Base-by-base conservation (phyloP, 2,113 vertebrate species). In the Podarcis raffonei region DNA sequence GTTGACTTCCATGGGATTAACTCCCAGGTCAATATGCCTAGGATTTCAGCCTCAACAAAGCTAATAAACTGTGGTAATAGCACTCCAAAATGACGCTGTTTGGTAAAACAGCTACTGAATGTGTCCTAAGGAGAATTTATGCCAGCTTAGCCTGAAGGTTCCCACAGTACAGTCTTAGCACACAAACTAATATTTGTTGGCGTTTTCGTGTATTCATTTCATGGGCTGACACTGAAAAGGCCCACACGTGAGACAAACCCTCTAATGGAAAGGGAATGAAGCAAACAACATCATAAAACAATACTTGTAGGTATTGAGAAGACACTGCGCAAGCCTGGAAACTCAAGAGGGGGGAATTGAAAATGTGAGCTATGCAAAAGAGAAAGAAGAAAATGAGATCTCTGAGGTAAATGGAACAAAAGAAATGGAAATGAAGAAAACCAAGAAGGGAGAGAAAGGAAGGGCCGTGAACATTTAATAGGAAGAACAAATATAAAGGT, bases 21-120 rank as follows among this genome's bases (percentile, higher is more conserved):
- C 48, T 53, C 48, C 48, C 48, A 48, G 42, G 42, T 11, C 42
- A 11, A 8, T 48, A 53, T 53, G 48, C 48, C 12, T 12, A 53
- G 48, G 48, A 53, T 53, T 53, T 57, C 68, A n/a, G 48, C 18
- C 42, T 3, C 85, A 91, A 86, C 6, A 27, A 4, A 90, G n/a
- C 35, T 25, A 8, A 80, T 88, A 95, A 94, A 89, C 27, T 22
- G 71, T 74, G 66, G 82, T 0, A 11, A 18, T 22, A 86, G 65
- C 90, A 48, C 59, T 92, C 90, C 89, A 94, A 68, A 74, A 35
- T 89, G 48, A 81, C 42, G 18, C 35, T 62, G 35, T 62, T 82
- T 65, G 42, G 20, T 35, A 87, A 81, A 2, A 4, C 5, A 72
- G 62, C 68, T n/a, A 30, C 22, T 42, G 37, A 68, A 83, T 68